These are phyloP conservation scores for Macaria liturata DNA, from an alignment of 2,888 invertebrate species.

Conservation along the genomic window DNA sequence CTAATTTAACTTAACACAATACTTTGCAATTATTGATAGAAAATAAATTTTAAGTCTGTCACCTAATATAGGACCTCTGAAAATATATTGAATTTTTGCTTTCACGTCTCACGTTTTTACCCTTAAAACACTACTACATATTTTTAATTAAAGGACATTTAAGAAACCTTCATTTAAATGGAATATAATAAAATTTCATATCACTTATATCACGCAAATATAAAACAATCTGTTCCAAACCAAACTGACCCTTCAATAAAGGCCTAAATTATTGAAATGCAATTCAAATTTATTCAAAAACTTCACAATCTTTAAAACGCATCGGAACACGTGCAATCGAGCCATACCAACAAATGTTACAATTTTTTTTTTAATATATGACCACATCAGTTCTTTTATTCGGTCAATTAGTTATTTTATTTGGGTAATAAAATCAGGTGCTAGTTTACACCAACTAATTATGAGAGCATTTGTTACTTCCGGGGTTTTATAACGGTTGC, in stretches of 20 bases:
- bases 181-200: too few relatives aligned
- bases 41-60: too few relatives aligned
- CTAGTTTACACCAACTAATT: conserved; percentile 43
- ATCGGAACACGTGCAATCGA: conserved; percentile 46
- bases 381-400: conserved; percentile 47
- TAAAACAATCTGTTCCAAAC: neutral
- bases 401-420: conserved; percentile 58
- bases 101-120: too few relatives aligned
- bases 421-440: conserved; percentile 61
- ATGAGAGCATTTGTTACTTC: conserved; percentile 27
- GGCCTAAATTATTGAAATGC: conserved; percentile 42
- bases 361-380: conserved; percentile 46
- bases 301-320: conserved; percentile 43
- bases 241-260: neutral
- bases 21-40: too few relatives aligned
- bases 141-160: too few relatives aligned
- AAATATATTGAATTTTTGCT: too few relatives aligned
- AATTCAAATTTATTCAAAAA: conserved; percentile 45
- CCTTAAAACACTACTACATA: too few relatives aligned
- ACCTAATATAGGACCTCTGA: too few relatives aligned
- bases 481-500: conserved; percentile 14
- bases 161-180: too few relatives aligned
- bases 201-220: too few relatives aligned
- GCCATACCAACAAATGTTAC: conserved; percentile 49
- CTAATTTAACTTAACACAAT: too few relatives aligned